Conservation (phyloP, 2,113 vertebrate species). For the Anhinga rufa region DNA sequence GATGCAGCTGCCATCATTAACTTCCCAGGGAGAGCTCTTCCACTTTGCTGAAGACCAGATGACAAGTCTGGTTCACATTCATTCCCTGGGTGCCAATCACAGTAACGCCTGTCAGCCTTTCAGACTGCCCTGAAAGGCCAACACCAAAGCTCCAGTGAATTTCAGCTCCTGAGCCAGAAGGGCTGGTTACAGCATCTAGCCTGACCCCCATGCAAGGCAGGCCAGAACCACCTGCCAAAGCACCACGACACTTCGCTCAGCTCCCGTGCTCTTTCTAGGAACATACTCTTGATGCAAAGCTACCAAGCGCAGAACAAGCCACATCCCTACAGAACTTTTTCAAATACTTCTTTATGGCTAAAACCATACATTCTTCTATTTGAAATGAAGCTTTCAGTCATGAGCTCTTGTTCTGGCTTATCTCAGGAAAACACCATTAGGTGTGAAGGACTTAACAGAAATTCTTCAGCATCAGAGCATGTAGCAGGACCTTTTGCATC, state of each 20-base stretch:
- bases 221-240: not conserved
- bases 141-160: not conserved
- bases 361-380: not conserved
- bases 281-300: not conserved
- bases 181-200: not conserved
- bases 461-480: no score
- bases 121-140: not conserved
- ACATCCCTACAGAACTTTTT: not conserved
- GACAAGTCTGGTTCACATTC: not conserved
- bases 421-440: not conserved
- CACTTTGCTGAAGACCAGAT: not conserved
- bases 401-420: not conserved
- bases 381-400: not conserved
- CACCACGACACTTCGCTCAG: accelerated
- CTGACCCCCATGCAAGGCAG: accelerated
- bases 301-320: not conserved
- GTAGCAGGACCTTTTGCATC: not conserved
- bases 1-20: not conserved
- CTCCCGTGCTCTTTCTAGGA: not conserved
- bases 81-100: not conserved
- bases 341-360: not conserved
- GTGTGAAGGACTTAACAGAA: not conserved
- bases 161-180: not conserved
- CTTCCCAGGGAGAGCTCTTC: not conserved
- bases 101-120: not conserved